Evolutionary conservation across 92 coral and sea anemone species (phyloP), one percentile per base, ranked within the genome.

Genomic region (Actinostola sp.): DNA sequence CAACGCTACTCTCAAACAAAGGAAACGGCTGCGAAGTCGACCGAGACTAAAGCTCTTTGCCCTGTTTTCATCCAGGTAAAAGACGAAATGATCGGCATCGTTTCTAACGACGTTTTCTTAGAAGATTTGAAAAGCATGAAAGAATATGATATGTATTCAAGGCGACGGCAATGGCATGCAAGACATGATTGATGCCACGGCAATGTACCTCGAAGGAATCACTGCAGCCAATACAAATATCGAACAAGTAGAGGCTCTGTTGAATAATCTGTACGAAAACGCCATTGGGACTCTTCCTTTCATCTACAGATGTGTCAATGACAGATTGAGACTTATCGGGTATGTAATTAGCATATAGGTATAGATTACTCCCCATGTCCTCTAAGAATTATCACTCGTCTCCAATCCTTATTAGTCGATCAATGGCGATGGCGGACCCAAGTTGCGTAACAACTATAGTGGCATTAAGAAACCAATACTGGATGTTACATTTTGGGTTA

Each of bases 121-220:
- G 41, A 54, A 0, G 73, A 68, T 34, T 7, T 68, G 21, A 29
- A 16, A 34, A 42, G 28, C 29, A 68, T 49, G 73, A 52, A 39
- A 35, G 73, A 68, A 68, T 48, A 68, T 68, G 73, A 0, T 30
- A 41, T 33, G 45, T 3, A 68, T 68, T 25, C 73, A 68, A 68
- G 73, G 73, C 31, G 72, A 52, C 13, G 49, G 45, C 0, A 50
- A 68, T 10, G 73, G 73, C 17, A 50, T 68, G 73, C 73, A 68
- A 35, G 61, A 34, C 31, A 68, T 68, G 73, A 68, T 68, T 10
- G 62, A 51, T 44, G 21, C 26, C 31, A 31, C 62, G 15, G 16
- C 36, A 2, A 11, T 3, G n/a, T 68, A 24, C 50, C 62, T 68
- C 8, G 61, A 68, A 7, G 4, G 15, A 28, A 48, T 68, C 25